Conservation (phyloP, 2,888 invertebrate species). For the Drosophila putrida region DNA sequence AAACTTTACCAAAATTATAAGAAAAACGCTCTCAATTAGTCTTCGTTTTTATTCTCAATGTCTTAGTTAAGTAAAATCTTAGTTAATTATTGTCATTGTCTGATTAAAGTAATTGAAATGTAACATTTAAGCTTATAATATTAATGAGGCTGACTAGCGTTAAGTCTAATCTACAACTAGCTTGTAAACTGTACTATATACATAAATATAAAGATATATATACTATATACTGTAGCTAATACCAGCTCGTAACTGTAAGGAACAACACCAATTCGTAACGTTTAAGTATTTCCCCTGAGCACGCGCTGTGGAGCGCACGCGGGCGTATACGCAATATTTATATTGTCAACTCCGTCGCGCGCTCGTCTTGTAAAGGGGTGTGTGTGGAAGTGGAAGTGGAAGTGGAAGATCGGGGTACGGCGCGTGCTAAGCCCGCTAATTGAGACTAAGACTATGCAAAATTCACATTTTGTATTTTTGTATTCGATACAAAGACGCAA, state of each 20-base stretch:
- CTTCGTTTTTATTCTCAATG: conserved; percentile 51
- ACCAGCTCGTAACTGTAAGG: conserved; percentile 54
- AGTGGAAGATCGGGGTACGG: conserved; percentile 20
- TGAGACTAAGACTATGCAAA: conserved; percentile 74
- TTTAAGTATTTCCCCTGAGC: conserved; percentile 58
- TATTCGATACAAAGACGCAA: conserved; percentile 71
- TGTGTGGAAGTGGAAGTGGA: conserved; percentile 3
- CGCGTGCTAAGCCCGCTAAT: conserved; percentile 54
- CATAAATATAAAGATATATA: conserved; percentile 21
- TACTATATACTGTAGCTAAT: conserved; percentile 42
- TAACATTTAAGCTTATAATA: conserved; percentile 72
- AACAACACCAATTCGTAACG: conserved; percentile 64
- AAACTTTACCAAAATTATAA: conserved; percentile 69
- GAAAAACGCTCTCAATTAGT: conserved; percentile 71
- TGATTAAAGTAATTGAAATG: conserved; percentile 58
- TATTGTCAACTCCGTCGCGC: conserved; percentile 14
- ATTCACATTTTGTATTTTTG: conserved; percentile 75
- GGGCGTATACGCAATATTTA: conserved; percentile 54
- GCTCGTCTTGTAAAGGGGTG: conserved; percentile 41
- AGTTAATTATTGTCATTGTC: conserved; percentile 55
- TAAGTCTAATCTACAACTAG: conserved; percentile 57
- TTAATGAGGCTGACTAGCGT: conserved; percentile 78
- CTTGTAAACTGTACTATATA: conserved; percentile 31
- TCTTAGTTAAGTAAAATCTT: conserved; percentile 44
- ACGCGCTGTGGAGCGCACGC: conserved; percentile 48